These are phyloP conservation scores for Epinephelus fuscoguttatus DNA, from an alignment of 2,113 vertebrate species.

Conservation along the genomic window DNA sequence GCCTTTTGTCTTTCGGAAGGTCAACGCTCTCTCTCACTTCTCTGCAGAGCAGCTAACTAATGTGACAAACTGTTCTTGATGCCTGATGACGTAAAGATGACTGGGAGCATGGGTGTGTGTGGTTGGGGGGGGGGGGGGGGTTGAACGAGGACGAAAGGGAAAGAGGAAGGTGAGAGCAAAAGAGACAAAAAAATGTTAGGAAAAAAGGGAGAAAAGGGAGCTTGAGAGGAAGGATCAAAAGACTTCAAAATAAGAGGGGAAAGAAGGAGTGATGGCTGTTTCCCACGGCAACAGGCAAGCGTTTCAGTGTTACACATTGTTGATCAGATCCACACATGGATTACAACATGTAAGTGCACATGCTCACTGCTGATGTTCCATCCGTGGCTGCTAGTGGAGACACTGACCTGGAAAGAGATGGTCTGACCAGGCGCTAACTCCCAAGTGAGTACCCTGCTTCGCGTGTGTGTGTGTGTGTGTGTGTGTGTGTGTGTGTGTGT, in stretches of 20 bases:
- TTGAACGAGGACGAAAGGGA: neutral
- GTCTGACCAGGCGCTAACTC: conserved; percentile 49
- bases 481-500: conserved; percentile 9
- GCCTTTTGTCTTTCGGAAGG: conserved; percentile 71
- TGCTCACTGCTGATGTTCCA: conserved; percentile 40
- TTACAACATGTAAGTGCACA: conserved; percentile 36
- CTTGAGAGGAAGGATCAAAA: neutral
- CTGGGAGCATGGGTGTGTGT: conserved; percentile 4
- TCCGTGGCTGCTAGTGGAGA: conserved; percentile 41
- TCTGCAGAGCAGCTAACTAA: conserved; percentile 41
- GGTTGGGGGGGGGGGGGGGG: neutral
- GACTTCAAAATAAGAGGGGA: neutral
- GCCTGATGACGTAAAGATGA: conserved; percentile 36
- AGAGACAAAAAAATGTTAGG: neutral
- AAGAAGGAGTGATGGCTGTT: neutral
- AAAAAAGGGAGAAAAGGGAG: neutral
- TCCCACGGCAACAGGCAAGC: neutral
- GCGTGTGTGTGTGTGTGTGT: neutral
- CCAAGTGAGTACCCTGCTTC: conserved; percentile 21
- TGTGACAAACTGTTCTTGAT: conserved; percentile 68
- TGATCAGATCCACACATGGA: conserved; percentile 17
- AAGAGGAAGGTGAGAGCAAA: neutral
- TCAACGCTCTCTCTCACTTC: conserved; percentile 49
- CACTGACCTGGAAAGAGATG: conserved; percentile 68
- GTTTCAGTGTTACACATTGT: neutral